phyloP scores from a whole-genome alignment of 2,888 invertebrate species.

The Sarcophaga variegata region DNA sequence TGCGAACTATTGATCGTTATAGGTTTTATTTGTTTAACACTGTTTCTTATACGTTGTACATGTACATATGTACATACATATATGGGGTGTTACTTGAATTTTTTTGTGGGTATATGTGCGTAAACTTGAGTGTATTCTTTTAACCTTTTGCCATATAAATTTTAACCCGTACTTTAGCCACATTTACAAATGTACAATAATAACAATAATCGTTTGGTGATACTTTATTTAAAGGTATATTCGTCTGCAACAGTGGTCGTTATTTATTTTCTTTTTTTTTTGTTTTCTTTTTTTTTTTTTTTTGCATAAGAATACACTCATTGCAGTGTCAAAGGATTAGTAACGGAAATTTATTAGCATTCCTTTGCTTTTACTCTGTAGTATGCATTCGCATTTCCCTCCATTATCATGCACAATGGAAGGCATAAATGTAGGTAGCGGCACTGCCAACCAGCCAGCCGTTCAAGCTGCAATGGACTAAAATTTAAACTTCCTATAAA shows the following conservation, averaged over 20 bases:
- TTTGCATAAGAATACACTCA: constrained; percentile 22
- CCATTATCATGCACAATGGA: constrained; percentile 20
- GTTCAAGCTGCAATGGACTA: constrained; percentile 12
- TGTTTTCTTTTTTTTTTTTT: constrained; percentile 3
- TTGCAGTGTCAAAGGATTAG: constrained; percentile 71
- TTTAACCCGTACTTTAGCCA: constrained; percentile 46
- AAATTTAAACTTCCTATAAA: constrained; percentile 11
- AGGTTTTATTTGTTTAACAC: constrained; percentile 45
- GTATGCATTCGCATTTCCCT: constrained; percentile 18
- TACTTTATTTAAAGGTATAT: constrained; percentile 43
- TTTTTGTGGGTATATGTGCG: neutral
- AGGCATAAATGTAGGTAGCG: neutral
- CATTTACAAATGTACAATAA: constrained; percentile 27
- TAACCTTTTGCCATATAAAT: constrained; percentile 58
- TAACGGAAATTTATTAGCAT: constrained; percentile 69
- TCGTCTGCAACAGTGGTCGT: constrained; percentile 28
- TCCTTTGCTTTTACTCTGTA: constrained; percentile 10
- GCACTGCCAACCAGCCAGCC: neutral
- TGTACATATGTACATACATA: neutral
- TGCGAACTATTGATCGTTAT: constrained; percentile 1
- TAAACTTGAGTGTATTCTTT: constrained; percentile 35
- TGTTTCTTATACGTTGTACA: neutral
- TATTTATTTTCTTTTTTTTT: constrained; percentile 1
- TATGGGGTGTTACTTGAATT: too few species aligned
- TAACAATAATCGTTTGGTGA: constrained; percentile 56